These are phyloP conservation scores for Silurus asotus DNA, from an alignment of 2,113 vertebrate species.

Conservation along the genomic window DNA sequence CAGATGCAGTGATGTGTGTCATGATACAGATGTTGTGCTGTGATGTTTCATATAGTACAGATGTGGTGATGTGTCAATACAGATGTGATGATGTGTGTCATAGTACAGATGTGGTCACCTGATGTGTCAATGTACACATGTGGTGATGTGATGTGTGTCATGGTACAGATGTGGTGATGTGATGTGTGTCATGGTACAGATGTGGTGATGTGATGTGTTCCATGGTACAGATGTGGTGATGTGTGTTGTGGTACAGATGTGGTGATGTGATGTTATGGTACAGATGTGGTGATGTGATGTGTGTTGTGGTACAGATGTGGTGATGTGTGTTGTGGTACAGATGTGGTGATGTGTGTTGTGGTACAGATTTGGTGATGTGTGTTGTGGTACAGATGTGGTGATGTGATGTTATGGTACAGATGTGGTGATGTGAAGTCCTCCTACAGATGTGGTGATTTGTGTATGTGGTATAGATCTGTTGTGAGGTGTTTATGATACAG, in stretches of 20 bases:
- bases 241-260: neutral
- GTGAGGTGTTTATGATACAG: neutral
- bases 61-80: neutral
- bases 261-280: neutral
- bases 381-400: neutral
- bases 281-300: neutral
- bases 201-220: neutral
- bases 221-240: too few species aligned
- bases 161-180: neutral
- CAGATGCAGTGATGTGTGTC: neutral
- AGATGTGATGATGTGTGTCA: neutral
- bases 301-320: neutral
- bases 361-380: neutral
- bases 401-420: conserved; percentile 67
- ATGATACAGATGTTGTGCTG: neutral
- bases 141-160: too few species aligned
- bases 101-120: neutral
- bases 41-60: neutral
- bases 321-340: neutral
- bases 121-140: neutral
- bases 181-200: neutral
- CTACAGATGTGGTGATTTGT: neutral
- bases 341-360: neutral
- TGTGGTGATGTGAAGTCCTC: conserved; percentile 64
- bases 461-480: neutral